phyloP scores from a whole-genome alignment of 1,140 invertebrate species.

The Drosophila mojavensis region DNA sequence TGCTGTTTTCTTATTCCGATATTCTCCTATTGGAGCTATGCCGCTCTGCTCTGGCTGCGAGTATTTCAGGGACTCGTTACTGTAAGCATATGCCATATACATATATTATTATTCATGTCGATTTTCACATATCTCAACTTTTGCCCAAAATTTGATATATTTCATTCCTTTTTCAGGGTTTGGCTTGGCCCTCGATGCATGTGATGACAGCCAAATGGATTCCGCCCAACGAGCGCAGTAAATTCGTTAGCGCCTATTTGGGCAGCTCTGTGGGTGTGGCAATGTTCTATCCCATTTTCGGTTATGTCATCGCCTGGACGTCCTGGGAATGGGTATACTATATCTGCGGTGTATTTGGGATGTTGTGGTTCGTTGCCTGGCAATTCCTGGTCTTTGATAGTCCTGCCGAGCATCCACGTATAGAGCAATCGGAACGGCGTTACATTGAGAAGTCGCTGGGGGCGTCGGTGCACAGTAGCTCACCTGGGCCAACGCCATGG shows the following conservation, averaged over 20 bases:
- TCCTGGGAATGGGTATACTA: conserved; percentile 93
- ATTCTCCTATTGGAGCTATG: conserved; percentile 86
- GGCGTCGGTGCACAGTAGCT: conserved; percentile 84
- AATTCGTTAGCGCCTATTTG: conserved; percentile 89
- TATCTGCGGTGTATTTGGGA: conserved; percentile 87
- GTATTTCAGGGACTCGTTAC: conserved; percentile 90
- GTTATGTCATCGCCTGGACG: conserved; percentile 86
- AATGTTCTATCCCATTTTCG: conserved; percentile 89
- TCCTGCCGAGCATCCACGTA: conserved; percentile 90
- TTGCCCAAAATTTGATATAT: not conserved
- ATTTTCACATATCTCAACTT: not conserved
- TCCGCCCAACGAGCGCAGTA: conserved; percentile 91
- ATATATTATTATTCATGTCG: not conserved
- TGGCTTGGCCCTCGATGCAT: conserved; percentile 91
- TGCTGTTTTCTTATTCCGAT: conserved; percentile 89
- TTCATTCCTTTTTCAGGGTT: conserved; percentile 86
- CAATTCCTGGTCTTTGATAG: conserved; percentile 87
- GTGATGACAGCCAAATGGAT: conserved; percentile 93
- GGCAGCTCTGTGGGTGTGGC: conserved; percentile 89
- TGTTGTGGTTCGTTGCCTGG: conserved; percentile 89
- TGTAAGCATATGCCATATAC: conserved; percentile 85
- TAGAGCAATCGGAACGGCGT: conserved; percentile 87
- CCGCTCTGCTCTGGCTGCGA: conserved; percentile 87
- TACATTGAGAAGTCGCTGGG: conserved; percentile 87
- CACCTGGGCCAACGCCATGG: conserved; percentile 88